Evolutionary conservation across 1,140 invertebrate genomes (phyloP).

Genomic region (Scylla paramamosain): DNA sequence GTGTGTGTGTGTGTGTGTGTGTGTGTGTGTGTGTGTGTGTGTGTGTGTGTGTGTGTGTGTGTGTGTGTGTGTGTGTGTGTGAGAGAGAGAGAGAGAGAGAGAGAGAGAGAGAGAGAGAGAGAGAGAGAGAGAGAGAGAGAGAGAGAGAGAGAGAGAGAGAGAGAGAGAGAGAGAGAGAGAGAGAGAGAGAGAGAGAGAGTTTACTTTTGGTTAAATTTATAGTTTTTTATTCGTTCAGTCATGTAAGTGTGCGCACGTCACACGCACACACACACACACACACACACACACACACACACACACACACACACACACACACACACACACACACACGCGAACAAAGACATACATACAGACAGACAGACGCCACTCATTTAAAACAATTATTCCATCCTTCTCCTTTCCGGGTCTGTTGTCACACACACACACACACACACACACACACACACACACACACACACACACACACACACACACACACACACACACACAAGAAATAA

Average conservation of each 20-base stretch:
- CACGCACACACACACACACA: not conserved
- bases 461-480: slow-evolving; percentile 8
- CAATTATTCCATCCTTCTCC: not conserved
- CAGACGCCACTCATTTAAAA: not conserved
- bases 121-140: slow-evolving; percentile 38
- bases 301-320: not conserved
- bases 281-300: not conserved
- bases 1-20: not conserved
- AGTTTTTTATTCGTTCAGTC: not conserved
- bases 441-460: slow-evolving; percentile 22
- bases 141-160: slow-evolving; percentile 38
- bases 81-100: slow-evolving; percentile 32
- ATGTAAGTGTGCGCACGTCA: not conserved
- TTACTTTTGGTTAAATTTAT: not conserved
- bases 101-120: slow-evolving; percentile 28
- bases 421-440: slow-evolving; percentile 20
- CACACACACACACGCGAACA: not conserved
- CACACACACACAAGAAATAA: not conserved
- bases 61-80: not conserved
- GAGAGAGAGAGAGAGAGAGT: no score
- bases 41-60: not conserved
- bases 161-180: not conserved
- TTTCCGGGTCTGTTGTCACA: slow-evolving; percentile 1
- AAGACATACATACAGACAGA: not conserved
- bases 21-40: not conserved